Conservation (phyloP, 92 coral and sea anemone genomes). For the Diadumene lineata region DNA sequence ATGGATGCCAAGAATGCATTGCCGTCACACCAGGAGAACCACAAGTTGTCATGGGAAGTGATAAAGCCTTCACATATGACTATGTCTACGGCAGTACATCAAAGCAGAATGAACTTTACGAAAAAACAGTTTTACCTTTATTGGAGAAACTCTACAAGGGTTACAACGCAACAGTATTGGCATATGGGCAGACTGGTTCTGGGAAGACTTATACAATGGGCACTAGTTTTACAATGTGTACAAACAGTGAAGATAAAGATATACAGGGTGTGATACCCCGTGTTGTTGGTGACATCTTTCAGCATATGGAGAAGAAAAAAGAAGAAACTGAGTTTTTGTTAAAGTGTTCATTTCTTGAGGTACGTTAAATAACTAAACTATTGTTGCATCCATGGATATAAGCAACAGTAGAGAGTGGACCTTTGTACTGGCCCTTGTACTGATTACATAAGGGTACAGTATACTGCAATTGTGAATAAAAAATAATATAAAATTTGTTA, state of each 20-base stretch:
- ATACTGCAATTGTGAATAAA: too few species aligned
- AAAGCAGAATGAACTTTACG: conserved; percentile 69
- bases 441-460: too few species aligned
- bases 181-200: conserved; percentile 97
- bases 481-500: too few species aligned
- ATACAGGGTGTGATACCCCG: conserved; percentile 86
- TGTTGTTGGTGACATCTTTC: conserved; percentile 63
- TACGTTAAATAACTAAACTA: conserved; percentile 17
- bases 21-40: conserved; percentile 77
- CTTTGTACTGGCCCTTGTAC: too few species aligned
- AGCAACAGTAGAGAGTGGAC: too few species aligned
- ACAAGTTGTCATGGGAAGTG: conserved; percentile 85
- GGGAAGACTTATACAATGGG: conserved; percentile 98
- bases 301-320: conserved; percentile 62
- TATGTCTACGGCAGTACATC: conserved; percentile 72
- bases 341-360: conserved; percentile 93
- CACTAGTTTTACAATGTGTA: conserved; percentile 71
- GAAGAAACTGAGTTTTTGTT: conserved; percentile 65
- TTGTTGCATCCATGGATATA: too few species aligned
- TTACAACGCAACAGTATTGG: conserved; percentile 92
- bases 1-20: conserved; percentile 90
- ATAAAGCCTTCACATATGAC: conserved; percentile 94
- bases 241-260: conserved; percentile 52
- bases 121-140: conserved; percentile 71
- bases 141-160: conserved; percentile 81